A percentile compares a stretch with the other conserved stretches of the same genome.
Evolutionary conservation across 2,888 invertebrate species (phyloP).

Genomic region (Brachylomia viminalis): DNA sequence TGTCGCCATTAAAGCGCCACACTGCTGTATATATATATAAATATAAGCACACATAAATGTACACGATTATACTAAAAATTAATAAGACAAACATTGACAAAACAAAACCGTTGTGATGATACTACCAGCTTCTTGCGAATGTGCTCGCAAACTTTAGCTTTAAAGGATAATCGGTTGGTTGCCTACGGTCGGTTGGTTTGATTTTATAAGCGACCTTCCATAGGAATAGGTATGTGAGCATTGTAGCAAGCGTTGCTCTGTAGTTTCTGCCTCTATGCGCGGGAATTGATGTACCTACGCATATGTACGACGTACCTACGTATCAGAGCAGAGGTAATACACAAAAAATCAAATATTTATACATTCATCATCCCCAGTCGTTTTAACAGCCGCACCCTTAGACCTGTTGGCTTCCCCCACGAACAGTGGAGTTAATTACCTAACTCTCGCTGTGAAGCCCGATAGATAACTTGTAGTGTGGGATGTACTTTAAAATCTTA

Average conservation of each 20-base stretch:
- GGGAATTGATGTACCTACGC: not conserved
- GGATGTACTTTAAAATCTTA: constrained; percentile 65
- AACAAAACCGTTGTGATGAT: too few relatives aligned
- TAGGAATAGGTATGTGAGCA: not conserved
- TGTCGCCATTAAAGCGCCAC: too few relatives aligned
- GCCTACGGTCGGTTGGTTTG: too few relatives aligned
- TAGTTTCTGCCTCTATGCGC: not conserved
- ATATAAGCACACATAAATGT: too few relatives aligned
- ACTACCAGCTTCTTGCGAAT: too few relatives aligned
- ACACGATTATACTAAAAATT: too few relatives aligned
- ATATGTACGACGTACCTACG: not conserved
- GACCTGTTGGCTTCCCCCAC: constrained; percentile 66
- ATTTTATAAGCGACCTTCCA: too few relatives aligned
- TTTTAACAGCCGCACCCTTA: constrained; percentile 56
- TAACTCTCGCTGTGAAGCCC: constrained; percentile 68
- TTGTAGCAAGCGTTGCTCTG: too few relatives aligned
- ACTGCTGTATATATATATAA: too few relatives aligned
- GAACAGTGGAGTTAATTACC: constrained; percentile 74
- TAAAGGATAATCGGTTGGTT: too few relatives aligned
- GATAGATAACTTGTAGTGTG: constrained; percentile 62
- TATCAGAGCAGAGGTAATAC: not conserved
- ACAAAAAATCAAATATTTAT: not conserved
- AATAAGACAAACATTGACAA: too few relatives aligned
- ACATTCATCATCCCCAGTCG: constrained; percentile 1
- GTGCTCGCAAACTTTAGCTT: too few relatives aligned